phyloP scores from a whole-genome alignment of 2,888 invertebrate species.

The Sinohyriopsis cumingii region DNA sequence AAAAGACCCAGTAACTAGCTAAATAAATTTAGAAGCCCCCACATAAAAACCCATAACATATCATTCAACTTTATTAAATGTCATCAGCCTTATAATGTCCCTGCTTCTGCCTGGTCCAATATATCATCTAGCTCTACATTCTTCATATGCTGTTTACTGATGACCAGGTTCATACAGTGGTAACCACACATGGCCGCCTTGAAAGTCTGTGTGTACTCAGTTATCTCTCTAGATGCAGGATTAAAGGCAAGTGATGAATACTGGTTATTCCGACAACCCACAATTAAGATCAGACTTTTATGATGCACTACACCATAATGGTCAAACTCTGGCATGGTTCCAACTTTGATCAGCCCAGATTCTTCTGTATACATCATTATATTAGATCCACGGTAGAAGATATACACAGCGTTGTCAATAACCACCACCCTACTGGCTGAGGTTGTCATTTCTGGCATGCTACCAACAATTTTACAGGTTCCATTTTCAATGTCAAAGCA shows the following conservation, averaged over 20 bases:
- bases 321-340: slow-evolving; percentile 42
- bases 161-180: slow-evolving; percentile 38
- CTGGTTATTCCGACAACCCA: slow-evolving; percentile 42
- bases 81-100: not conserved
- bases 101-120: too few relatives aligned
- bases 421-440: slow-evolving; percentile 41
- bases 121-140: too few relatives aligned
- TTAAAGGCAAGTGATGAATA: slow-evolving; percentile 38
- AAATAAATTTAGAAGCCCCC: too few relatives aligned
- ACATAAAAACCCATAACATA: too few relatives aligned
- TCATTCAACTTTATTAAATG: not conserved
- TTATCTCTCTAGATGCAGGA: slow-evolving; percentile 30
- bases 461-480: slow-evolving; percentile 24
- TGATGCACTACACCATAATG: slow-evolving; percentile 42
- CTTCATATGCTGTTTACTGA: slow-evolving; percentile 28
- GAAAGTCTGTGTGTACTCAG: slow-evolving; percentile 29
- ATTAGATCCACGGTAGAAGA: slow-evolving; percentile 43
- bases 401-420: slow-evolving; percentile 34
- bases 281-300: slow-evolving; percentile 39
- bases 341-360: slow-evolving; percentile 22
- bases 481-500: slow-evolving; percentile 30
- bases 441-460: slow-evolving; percentile 35
- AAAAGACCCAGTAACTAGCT: too few relatives aligned
- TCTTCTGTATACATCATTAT: slow-evolving; percentile 38
- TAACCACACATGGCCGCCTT: slow-evolving; percentile 49